Evolutionary conservation across 2,797 vertebrate species (phyloP).

Genomic region (Helarctos malayanus): DNA sequence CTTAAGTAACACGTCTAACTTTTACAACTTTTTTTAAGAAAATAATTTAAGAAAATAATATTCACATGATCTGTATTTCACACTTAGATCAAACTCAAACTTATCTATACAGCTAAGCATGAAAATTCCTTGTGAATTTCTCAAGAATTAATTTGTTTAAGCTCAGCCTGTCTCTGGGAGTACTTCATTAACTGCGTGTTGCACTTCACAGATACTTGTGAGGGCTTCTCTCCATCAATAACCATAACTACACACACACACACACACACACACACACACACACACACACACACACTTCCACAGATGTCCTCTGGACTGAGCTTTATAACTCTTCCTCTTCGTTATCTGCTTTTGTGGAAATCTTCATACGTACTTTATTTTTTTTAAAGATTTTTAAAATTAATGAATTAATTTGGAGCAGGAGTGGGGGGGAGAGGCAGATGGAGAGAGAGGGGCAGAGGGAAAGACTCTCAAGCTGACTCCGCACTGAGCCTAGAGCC

Average conservation of each 20-base stretch:
- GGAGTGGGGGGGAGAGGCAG: neutral
- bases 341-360: slow-evolving; percentile 44
- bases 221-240: neutral
- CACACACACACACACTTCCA: neutral
- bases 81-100: neutral
- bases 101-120: neutral
- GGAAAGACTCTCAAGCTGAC: neutral
- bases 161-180: neutral
- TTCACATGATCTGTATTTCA: neutral
- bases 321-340: neutral
- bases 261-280: neutral
- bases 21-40: neutral
- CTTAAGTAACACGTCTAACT: neutral
- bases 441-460: neutral
- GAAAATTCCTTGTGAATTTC: neutral
- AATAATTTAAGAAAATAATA: neutral
- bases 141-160: neutral
- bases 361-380: slow-evolving; percentile 71
- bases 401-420: neutral
- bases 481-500: neutral
- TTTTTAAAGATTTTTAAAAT: neutral
- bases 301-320: neutral
- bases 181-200: neutral
- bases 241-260: neutral
- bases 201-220: neutral